Evolutionary conservation across 2,888 invertebrate genomes (phyloP).

Genomic region (Rhaphigaster nebulosa): DNA sequence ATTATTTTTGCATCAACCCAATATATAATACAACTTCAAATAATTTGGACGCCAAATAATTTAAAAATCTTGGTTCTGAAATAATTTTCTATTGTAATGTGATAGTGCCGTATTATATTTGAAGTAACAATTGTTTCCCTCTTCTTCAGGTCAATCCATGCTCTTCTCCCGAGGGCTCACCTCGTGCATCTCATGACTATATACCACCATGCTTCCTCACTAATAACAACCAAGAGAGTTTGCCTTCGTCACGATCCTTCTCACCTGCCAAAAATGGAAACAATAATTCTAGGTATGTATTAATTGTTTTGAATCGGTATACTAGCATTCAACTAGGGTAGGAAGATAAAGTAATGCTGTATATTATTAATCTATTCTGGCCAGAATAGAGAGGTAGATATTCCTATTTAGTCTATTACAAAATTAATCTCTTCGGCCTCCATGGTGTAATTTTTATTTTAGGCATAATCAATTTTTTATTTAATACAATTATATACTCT

Average conservation of each 20-base stretch:
- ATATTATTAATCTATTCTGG: no score
- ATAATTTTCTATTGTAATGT: no score
- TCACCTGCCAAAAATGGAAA: slow-evolving; percentile 66
- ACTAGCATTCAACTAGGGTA: no score
- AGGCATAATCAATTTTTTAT: no score
- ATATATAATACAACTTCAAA: background rate
- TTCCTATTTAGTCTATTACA: no score
- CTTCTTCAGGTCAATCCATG: slow-evolving; percentile 68
- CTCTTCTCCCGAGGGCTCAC: slow-evolving; percentile 70
- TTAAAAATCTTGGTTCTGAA: no score
- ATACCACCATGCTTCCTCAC: slow-evolving; percentile 71
- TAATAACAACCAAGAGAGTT: slow-evolving; percentile 65
- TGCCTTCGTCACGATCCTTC: slow-evolving; percentile 66
- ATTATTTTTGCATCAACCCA: no score
- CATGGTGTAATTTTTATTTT: no score
- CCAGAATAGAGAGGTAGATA: no score
- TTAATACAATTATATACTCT: no score
- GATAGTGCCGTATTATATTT: slow-evolving; percentile 66
- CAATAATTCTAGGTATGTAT: slow-evolving; percentile 62
- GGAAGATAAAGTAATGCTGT: no score
- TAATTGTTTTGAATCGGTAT: background rate
- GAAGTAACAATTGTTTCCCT: slow-evolving; percentile 53
- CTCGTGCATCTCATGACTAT: slow-evolving; percentile 71
- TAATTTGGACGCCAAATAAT: background rate
- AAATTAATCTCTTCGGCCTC: no score